Base-by-base conservation (phyloP, 2,113 vertebrate genomes). In the Mustelus asterias region DNA sequence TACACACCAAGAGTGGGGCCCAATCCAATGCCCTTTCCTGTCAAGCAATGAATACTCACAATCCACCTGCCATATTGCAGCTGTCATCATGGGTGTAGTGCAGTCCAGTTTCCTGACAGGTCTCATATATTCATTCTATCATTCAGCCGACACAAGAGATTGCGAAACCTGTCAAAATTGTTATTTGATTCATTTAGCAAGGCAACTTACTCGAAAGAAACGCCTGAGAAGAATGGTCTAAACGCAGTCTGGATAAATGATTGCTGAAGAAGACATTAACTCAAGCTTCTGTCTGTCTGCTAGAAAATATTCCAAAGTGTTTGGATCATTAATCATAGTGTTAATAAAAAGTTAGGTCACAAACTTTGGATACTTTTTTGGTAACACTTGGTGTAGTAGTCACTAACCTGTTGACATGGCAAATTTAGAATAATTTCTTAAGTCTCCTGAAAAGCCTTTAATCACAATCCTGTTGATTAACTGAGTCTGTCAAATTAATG, bases 371-470 rank as follows among this genome's bases (percentile, higher is more conserved):
- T 54, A 33, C 33, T 24, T 11, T 54, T 26, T 95, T 29, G 69
- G 63, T 98, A 97, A 98, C 98, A 97, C 98, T 98, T 96, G 97
- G 97, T 97, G 97, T 97, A 97, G 97, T 98, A 98, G 98, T 98
- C 97, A 98, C 96, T 97, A 96, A 96, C 96, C 96, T 96, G 96
- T 97, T 94, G 67, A 97, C 96, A 97, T 98, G 98, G 97, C 98
- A 97, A 98, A 98, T 97, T 98, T 97, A 96, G 98, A 97, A 97
- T 98, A 97, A 97, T 98, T 97, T 97, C 97, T 97, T 97, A 97
- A 97, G 97, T 96, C 97, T 97, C 97, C 97, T 97, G 97, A 96
- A 97, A 96, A 97, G 96, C 97, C 96, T 97, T 96, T 95, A 72
- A 97, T 97, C 97, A 97, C 97, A 97, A 98, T 97, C 97, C 97